Evolutionary conservation across 1,140 invertebrate genomes (phyloP), one percentile per base, ranked within the genome.

Genomic region (Aphidius ervi): DNA sequence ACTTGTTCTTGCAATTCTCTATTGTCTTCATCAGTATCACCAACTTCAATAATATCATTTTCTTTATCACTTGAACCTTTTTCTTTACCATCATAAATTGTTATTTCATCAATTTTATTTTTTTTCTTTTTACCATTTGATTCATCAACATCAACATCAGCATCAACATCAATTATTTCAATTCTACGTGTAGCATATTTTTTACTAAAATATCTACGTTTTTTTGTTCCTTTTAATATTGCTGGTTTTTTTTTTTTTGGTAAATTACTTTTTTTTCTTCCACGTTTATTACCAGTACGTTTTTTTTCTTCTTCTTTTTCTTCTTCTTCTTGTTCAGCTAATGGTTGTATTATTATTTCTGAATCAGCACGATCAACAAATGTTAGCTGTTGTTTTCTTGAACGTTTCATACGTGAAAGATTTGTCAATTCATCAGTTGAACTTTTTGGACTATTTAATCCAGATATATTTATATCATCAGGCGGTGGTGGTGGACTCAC

Each of bases 21-120:
- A 3, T 68, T 67, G 5, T 74, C 70, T n/a, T 72, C 70, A 20
- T 78, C 75, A 0, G 77, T 77, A 53, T 78, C 77, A 7, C 71
- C 72, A 9, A 80, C 73, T 72, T 77, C 78, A 20, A 79, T 80
- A 4, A 79, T 68, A 49, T 80, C 76, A 59, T 80, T 79, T 45
- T 80, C 78, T 57, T 80, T 80, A 43, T 80, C 78, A 56, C 78
- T 80, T 5, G 78, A 79, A 42, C 68, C 72, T 40, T 80, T 80
- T 50, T 74, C 75, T 58, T 78, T 79, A 10, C 59, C 71, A 57
- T 77, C 73, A 10, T 78, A 75, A 16, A 75, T 50, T 4, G 72
- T 76, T 46, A 78, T 76, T 47, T 77, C 76, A 10, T 75, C 70
- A 20, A 75, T 66, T 5, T 70, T 61, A 9, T 62, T 59, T 9